phyloP scores from a whole-genome alignment of 2,888 invertebrate genomes.

The Aporophyla nigra region DNA sequence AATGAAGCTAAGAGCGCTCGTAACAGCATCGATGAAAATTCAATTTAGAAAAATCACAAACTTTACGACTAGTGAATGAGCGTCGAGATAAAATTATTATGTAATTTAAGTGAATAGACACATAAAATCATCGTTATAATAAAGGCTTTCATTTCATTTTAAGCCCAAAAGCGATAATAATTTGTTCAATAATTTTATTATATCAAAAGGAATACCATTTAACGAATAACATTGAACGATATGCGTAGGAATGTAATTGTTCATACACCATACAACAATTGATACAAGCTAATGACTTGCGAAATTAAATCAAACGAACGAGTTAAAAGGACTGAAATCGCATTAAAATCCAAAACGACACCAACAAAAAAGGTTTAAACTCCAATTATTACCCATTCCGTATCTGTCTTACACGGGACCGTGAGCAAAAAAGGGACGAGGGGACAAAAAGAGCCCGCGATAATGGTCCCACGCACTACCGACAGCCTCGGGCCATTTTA shows the following conservation, averaged over 20 bases:
- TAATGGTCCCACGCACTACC: constrained; percentile 83
- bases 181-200: constrained; percentile 41
- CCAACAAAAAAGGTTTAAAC: constrained; percentile 84
- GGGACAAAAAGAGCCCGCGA: constrained; percentile 83
- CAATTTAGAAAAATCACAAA: constrained; percentile 61
- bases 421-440: constrained; percentile 80
- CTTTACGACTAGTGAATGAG: constrained; percentile 58
- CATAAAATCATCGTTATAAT: constrained; percentile 52
- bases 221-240: constrained; percentile 30
- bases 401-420: constrained; percentile 86
- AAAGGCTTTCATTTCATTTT: constrained; percentile 44
- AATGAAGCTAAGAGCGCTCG: constrained; percentile 47
- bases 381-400: constrained; percentile 88
- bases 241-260: constrained; percentile 56
- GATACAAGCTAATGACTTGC: constrained; percentile 78
- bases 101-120: constrained; percentile 51
- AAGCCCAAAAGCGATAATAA: constrained; percentile 37
- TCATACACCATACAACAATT: constrained; percentile 68
- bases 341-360: constrained; percentile 81
- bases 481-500: constrained; percentile 79
- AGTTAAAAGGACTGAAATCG: constrained; percentile 73
- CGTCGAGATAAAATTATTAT: constrained; percentile 53
- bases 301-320: constrained; percentile 79
- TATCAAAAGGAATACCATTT: constrained; percentile 40
- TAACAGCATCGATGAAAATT: constrained; percentile 62